These are phyloP conservation scores for Chionodraco myersi DNA, from an alignment of 2,113 vertebrate species.

Conservation along the genomic window DNA sequence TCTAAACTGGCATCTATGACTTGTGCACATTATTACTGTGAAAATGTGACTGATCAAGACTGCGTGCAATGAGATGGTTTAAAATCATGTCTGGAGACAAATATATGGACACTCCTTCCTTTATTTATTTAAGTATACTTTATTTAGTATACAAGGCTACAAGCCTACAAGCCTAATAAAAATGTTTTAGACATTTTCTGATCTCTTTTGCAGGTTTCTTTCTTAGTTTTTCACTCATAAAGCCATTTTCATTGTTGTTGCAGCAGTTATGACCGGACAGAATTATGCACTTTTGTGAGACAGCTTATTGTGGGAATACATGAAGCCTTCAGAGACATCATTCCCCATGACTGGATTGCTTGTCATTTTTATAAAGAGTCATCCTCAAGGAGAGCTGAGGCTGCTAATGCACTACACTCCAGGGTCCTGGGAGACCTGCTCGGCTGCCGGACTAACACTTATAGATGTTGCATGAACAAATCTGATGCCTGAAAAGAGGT, in stretches of 20 bases:
- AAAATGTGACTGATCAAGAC: slow-evolving; percentile 21
- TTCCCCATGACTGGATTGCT: slow-evolving; percentile 49
- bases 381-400: slow-evolving; percentile 54
- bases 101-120: no score
- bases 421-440: slow-evolving; percentile 51
- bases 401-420: slow-evolving; percentile 75
- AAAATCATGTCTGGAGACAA: slow-evolving; percentile 2
- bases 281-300: slow-evolving; percentile 22
- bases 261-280: slow-evolving; percentile 20
- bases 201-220: background rate
- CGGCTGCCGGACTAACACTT: slow-evolving; percentile 41
- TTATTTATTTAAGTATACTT: no score
- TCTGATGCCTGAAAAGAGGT: background rate
- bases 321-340: slow-evolving; percentile 49
- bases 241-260: slow-evolving; percentile 8
- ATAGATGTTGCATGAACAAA: slow-evolving; percentile 27
- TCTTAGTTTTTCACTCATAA: background rate
- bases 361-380: slow-evolving; percentile 53
- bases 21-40: slow-evolving; percentile 16
- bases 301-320: slow-evolving; percentile 42
- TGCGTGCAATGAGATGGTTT: background rate
- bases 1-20: slow-evolving; percentile 13
- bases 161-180: background rate
- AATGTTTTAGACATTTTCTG: background rate
- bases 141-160: no score